Evolutionary conservation across 2,113 vertebrate genomes (phyloP), one percentile per base, ranked within the genome.

Genomic region (Danionella cerebrum): DNA sequence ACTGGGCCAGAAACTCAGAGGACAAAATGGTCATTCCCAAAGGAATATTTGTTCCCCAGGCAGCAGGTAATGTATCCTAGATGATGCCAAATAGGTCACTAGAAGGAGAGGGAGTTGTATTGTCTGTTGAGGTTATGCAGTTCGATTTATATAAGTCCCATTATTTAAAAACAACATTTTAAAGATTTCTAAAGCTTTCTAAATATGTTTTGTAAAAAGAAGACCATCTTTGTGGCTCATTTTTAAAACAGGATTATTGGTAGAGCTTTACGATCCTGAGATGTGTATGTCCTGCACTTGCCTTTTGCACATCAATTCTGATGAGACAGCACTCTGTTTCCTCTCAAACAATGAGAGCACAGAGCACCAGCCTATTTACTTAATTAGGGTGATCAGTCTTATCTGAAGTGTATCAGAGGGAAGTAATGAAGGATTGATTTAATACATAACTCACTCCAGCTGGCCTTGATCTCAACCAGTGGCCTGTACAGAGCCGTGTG

Each of bases 1-100:
- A 99, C 72, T 99, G 97, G 97, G 97, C 96, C 80, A 87, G 97
- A 63, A 99, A 99, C 80, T 98, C 96, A 6, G 96, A 99, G 87
- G 97, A 99, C 72, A 94, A 94, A 67, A 94, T 99, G 55, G 93
- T 98, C 58, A 93, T 99, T 83, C 96, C 96, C 52, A 99, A 97
- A 89, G 94, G 88, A 75, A 93, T 99, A 78, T 98, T 99, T 82
- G 88, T 91, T 60, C 93, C 94, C 13, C 82, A 95, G 81, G 91
- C 93, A 81, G 89, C 94, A 91, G 97, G 97, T 99, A 12, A 14
- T 33, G 29, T 33, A 3, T 9, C 29, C 6, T 53, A 53, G 14
- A 54, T n/a, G 4, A 13, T 47, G 16, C 3, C 12, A 22, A n/a
- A n/a, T n/a, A n/a, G n/a, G n/a, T n/a, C n/a, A n/a, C n/a, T n/a